Evolutionary conservation across 2,113 vertebrate genomes (phyloP).

Genomic region (Manacus vitellinus): DNA sequence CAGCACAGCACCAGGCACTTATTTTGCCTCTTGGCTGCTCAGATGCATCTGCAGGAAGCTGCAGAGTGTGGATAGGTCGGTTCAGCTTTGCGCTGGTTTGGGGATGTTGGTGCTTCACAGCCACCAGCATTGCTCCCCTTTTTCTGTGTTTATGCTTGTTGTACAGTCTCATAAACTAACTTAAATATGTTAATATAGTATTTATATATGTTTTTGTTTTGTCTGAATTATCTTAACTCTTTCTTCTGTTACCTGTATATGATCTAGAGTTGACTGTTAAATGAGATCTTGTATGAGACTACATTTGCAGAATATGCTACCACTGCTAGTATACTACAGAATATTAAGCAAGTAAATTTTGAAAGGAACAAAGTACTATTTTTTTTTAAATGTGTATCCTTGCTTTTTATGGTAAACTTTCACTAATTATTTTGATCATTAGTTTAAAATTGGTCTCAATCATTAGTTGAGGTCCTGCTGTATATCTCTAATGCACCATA

Average conservation of each 20-base stretch:
- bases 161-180: slow-evolving; percentile 59
- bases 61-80: background rate
- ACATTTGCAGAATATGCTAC: slow-evolving; percentile 1
- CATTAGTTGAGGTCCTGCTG: background rate
- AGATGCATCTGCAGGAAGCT: background rate
- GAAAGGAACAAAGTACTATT: slow-evolving; percentile 44
- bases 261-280: slow-evolving; percentile 68
- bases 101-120: background rate
- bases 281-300: slow-evolving; percentile 39
- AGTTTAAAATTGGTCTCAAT: background rate
- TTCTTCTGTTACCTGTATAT: slow-evolving; percentile 61
- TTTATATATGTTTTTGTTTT: slow-evolving; percentile 51
- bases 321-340: slow-evolving; percentile 34
- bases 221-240: slow-evolving; percentile 4
- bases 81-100: background rate
- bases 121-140: background rate
- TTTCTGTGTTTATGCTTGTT: slow-evolving; percentile 35
- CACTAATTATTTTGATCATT: slow-evolving; percentile 8
- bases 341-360: slow-evolving; percentile 53
- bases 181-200: slow-evolving; percentile 61
- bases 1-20: background rate
- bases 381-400: slow-evolving; percentile 18
- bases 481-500: background rate
- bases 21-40: background rate
- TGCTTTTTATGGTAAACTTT: slow-evolving; percentile 32